phyloP scores from a whole-genome alignment of 1,140 invertebrate species.

The Physella acuta region DNA sequence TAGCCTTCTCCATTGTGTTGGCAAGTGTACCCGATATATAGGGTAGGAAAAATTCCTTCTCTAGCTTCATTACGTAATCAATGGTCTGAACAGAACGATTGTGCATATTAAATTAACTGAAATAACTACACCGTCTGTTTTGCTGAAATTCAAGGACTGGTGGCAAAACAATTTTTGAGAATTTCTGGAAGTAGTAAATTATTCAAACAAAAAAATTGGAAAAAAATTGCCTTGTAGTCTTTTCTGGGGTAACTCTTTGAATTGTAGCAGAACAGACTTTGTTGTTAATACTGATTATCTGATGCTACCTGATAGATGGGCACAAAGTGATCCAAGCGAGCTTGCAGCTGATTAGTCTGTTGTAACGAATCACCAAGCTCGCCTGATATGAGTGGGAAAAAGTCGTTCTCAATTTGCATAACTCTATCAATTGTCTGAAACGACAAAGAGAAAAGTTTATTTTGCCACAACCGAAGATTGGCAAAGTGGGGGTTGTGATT shows the following conservation, averaged over 20 bases:
- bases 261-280: constrained; percentile 2
- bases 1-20: constrained; percentile 65
- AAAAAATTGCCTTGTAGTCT: not conserved
- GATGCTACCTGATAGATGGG: constrained; percentile 53
- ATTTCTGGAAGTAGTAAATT: not conserved
- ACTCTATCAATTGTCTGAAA: constrained; percentile 75
- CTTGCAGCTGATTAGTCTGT: constrained; percentile 50
- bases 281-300: not conserved
- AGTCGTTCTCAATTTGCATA: constrained; percentile 72
- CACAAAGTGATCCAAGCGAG: constrained; percentile 55
- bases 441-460: too few relatives aligned
- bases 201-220: not conserved
- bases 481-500: too few relatives aligned
- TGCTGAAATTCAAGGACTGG: not conserved
- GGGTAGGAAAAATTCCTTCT: constrained; percentile 56
- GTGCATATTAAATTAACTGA: not conserved
- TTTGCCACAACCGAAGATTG: too few relatives aligned
- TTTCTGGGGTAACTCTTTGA: not conserved
- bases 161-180: not conserved
- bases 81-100: constrained; percentile 56
- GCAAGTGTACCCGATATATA: constrained; percentile 54
- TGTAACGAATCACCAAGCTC: constrained; percentile 61
- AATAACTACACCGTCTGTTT: not conserved
- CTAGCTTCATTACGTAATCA: constrained; percentile 54
- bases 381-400: constrained; percentile 76